Base-by-base conservation (phyloP, 2,888 invertebrate genomes). In the Phengaris arion region DNA sequence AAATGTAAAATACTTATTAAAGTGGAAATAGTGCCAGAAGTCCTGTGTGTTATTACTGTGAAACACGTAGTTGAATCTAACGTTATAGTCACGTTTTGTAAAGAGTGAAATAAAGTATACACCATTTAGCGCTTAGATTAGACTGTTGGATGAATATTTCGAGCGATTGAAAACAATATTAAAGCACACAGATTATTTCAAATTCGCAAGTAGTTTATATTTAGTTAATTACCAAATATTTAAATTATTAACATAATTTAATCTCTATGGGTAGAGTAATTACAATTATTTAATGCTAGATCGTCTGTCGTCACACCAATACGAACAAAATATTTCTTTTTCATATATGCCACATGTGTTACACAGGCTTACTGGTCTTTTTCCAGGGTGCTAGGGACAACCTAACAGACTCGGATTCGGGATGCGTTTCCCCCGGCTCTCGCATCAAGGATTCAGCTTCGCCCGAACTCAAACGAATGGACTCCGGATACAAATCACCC, bases 401-500 rank as follows among this genome's bases (percentile, higher is more conserved):
- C 86, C 88, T 94, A 84, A 94, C 94, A 80, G 94, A 94, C 85
- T 90, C 94, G 51, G 94, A 94, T 82, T 94, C 94, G 80, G 94
- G 94, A 83, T 94, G 94, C 87, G 94, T 94, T 80, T 94, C 94
- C 78, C 94, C 94, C 73, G 94, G 94, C 80, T 93, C 93, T 79
- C 90, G 94, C 51, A 92, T 94, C 79, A 94, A 94, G 83, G 94
- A 93, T 84, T 94, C 94, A 74, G 93, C 94, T 76, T 94, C 94
- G 51, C 94, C 94, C 57, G 93, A 93, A 84, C 92, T 94, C 79
- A 92, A 93, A 82, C 90, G 94, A 85, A 93, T 93, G 91, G 94
- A 94, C 83, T 94, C 94, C 83, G 94, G 94, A 69, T 94, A 94
- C 85, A 94, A 94, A 79, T 94, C 94, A 54, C 94, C 94, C 5